phyloP scores from a whole-genome alignment of 1,140 invertebrate genomes.

The Formica exsecta region DNA sequence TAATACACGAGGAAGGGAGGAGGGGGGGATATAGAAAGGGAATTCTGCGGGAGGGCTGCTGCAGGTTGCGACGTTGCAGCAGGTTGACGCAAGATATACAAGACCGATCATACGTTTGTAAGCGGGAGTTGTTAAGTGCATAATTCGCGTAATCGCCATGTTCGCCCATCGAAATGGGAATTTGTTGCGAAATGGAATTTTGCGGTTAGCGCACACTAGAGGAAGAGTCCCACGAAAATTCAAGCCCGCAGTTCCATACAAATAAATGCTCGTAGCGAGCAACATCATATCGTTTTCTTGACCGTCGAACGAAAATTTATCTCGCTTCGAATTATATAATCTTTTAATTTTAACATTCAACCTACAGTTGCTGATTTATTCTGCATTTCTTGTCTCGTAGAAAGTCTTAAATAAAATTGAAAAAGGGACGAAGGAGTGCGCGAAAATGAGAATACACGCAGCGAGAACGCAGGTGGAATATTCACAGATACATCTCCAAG shows the following conservation, averaged over 20 bases:
- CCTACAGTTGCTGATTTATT: neutral
- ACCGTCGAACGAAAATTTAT: neutral
- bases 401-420: neutral
- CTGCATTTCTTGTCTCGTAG: neutral
- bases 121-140: constrained; percentile 27
- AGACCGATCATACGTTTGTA: neutral
- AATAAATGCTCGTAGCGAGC: constrained; percentile 15
- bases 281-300: neutral
- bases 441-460: too few relatives aligned
- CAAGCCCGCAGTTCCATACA: neutral
- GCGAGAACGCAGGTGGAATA: neutral
- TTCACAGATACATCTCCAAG: neutral
- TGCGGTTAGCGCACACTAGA: neutral
- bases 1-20: neutral
- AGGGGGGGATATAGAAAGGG: too few relatives aligned
- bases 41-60: neutral
- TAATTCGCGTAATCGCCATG: constrained; percentile 12
- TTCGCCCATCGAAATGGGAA: neutral
- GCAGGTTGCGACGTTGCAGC: neutral
- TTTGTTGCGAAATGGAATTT: constrained; percentile 36
- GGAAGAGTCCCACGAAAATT: constrained; percentile 19
- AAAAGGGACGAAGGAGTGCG: too few relatives aligned
- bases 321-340: neutral
- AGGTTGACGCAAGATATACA: constrained; percentile 5
- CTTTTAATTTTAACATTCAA: neutral